Evolutionary conservation across 2,888 invertebrate genomes (phyloP).

Genomic region (Phortica magna): DNA sequence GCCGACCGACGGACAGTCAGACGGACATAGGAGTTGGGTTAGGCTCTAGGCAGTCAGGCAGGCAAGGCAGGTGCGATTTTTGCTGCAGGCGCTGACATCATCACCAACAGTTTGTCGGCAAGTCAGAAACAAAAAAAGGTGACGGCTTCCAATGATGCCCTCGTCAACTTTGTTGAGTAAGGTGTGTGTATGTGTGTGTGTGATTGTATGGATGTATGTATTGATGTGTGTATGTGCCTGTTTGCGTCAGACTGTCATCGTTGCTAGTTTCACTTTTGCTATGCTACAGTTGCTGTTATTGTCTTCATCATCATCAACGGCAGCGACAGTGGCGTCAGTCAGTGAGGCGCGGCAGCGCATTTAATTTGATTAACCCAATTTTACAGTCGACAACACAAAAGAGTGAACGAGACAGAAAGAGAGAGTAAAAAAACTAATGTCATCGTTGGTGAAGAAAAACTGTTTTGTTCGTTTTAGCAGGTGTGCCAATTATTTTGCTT

Average conservation of each 20-base stretch:
- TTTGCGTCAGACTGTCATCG: not conserved
- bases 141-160: constrained; percentile 33
- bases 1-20: constrained; percentile 50
- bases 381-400: constrained; percentile 3
- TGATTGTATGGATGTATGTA: not conserved
- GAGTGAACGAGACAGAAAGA: not conserved
- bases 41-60: constrained; percentile 61
- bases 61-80: constrained; percentile 16
- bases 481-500: constrained; percentile 22
- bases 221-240: not conserved
- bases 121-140: constrained; percentile 51
- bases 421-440: not conserved
- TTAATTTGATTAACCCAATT: constrained; percentile 75
- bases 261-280: constrained; percentile 32
- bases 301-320: not conserved
- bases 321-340: not conserved
- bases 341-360: constrained; percentile 66
- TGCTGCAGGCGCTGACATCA: constrained; percentile 58
- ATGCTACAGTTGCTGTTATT: constrained; percentile 28
- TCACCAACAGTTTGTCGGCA: constrained; percentile 62
- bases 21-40: constrained; percentile 39
- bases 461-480: not conserved
- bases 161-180: constrained; percentile 35
- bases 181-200: constrained; percentile 1
- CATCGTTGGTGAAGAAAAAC: no score